These are phyloP conservation scores for Zeus faber DNA, from an alignment of 2,113 vertebrate genomes.

Conservation along the genomic window DNA sequence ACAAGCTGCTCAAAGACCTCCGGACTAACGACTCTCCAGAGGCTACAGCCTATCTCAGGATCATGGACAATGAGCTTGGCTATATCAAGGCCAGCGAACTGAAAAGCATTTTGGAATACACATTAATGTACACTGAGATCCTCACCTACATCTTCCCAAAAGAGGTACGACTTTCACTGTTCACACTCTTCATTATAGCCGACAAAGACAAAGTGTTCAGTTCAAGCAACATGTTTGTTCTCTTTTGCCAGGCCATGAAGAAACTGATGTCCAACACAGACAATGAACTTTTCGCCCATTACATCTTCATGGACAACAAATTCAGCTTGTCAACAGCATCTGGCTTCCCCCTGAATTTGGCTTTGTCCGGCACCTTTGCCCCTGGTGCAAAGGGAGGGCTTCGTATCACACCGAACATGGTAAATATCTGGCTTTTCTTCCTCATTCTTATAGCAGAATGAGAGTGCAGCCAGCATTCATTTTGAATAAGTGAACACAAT, in stretches of 20 bases:
- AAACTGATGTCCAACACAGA: slow-evolving; percentile 67
- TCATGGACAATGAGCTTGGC: slow-evolving; percentile 87
- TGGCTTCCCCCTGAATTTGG: slow-evolving; percentile 84
- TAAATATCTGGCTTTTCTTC: slow-evolving; percentile 47
- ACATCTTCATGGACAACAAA: slow-evolving; percentile 93
- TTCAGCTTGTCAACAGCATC: slow-evolving; percentile 84
- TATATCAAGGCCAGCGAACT: slow-evolving; percentile 83
- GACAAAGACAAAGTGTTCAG: too few relatives aligned
- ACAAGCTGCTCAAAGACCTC: slow-evolving; percentile 83
- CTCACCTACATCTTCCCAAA: slow-evolving; percentile 40
- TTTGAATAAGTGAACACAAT: too few relatives aligned
- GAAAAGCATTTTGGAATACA: slow-evolving; percentile 51
- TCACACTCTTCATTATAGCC: too few relatives aligned
- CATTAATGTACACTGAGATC: slow-evolving; percentile 33
- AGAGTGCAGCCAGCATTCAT: too few relatives aligned
- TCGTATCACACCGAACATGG: slow-evolving; percentile 66
- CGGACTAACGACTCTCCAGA: slow-evolving; percentile 78
- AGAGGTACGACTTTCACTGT: slow-evolving; percentile 39
- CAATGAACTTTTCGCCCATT: slow-evolving; percentile 84
- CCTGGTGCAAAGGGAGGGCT: slow-evolving; percentile 80
- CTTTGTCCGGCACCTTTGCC: slow-evolving; percentile 79
- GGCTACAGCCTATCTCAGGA: slow-evolving; percentile 84
- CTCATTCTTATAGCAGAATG: neutral
- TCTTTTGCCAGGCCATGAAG: slow-evolving; percentile 39
- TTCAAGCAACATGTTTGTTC: neutral